Conservation (phyloP, 2,113 vertebrate species). For the Colistium nudipinnis region DNA sequence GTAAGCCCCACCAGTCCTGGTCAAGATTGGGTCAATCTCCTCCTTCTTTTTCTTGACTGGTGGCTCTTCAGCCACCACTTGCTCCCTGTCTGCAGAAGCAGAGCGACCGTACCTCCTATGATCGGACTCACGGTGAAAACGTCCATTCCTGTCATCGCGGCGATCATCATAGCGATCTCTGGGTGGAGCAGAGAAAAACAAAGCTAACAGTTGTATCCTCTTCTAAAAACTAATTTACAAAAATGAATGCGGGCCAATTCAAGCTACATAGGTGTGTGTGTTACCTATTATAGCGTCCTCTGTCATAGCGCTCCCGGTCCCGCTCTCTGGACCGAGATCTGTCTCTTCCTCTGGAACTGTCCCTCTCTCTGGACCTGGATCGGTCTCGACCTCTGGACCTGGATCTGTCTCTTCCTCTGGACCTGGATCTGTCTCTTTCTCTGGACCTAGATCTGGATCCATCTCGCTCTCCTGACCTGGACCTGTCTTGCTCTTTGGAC, state of each 20-base stretch:
- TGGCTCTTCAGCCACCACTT: conserved; percentile 76
- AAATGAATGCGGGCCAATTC: not conserved
- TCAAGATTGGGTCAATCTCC: conserved; percentile 93
- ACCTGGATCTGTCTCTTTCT: conserved; percentile 35
- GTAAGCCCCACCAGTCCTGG: conserved; percentile 95
- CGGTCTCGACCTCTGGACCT: conserved; percentile 37
- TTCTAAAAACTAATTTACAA: not conserved
- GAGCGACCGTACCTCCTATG: conserved; percentile 84
- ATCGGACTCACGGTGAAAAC: conserved; percentile 76
- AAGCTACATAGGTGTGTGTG: not conserved
- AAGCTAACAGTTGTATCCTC: not conserved
- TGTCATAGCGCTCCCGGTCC: conserved; percentile 54
- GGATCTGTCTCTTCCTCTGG: conserved; percentile 27
- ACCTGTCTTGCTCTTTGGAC: conserved; percentile 24
- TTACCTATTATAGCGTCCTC: conserved; percentile 69
- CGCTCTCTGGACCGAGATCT: conserved; percentile 12
- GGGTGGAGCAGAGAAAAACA: not conserved
- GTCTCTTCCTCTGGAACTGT: conserved; percentile 37
- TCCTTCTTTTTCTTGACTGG: conserved; percentile 94
- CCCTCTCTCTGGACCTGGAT: conserved; percentile 30
- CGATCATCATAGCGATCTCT: conserved; percentile 67
- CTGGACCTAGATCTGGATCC: conserved; percentile 3
- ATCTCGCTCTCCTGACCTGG: conserved; percentile 40
- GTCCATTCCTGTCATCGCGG: conserved; percentile 50
- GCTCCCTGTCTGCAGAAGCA: conserved; percentile 69